phyloP scores from a whole-genome alignment of 2,888 invertebrate species.

The Laspeyria flexula region DNA sequence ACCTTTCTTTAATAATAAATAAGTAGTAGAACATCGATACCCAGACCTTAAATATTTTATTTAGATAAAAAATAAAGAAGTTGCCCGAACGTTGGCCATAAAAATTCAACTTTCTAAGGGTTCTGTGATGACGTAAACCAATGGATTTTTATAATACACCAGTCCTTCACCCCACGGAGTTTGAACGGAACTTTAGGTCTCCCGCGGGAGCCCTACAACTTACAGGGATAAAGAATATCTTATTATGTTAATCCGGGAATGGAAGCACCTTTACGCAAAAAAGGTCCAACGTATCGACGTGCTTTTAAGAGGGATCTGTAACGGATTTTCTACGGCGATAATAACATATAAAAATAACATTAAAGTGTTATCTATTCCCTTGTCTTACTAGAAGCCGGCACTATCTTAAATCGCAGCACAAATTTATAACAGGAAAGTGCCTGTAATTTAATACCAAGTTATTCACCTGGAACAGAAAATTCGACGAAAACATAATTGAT shows the following conservation, averaged over 20 bases:
- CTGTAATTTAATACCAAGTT: not conserved
- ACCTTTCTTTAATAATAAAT: conserved; percentile 11
- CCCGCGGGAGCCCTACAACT: conserved; percentile 61
- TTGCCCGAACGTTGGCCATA: conserved; percentile 5
- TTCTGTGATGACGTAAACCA: conserved; percentile 45
- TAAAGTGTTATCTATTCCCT: conserved; percentile 28
- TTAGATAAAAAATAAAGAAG: conserved; percentile 4
- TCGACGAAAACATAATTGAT: not conserved
- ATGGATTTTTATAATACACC: conserved; percentile 53
- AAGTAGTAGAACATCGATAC: not conserved
- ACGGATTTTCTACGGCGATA: conserved; percentile 50
- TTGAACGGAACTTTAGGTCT: conserved; percentile 57
- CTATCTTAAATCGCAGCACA: not conserved
- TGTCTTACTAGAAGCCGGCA: conserved; percentile 8
- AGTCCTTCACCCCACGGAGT: conserved; percentile 50
- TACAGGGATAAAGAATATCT: conserved; percentile 64
- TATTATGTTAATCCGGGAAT: conserved; percentile 63
- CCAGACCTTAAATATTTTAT: conserved; percentile 7
- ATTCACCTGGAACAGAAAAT: not conserved
- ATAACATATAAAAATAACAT: conserved; percentile 48
- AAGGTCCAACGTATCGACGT: conserved; percentile 54
- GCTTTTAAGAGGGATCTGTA: conserved; percentile 52
- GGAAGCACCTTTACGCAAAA: conserved; percentile 53
- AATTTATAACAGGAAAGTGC: not conserved
- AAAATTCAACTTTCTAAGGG: conserved; percentile 36